Base-by-base conservation (phyloP, 2,797 vertebrate species). In the Denticeps clupeoides region DNA sequence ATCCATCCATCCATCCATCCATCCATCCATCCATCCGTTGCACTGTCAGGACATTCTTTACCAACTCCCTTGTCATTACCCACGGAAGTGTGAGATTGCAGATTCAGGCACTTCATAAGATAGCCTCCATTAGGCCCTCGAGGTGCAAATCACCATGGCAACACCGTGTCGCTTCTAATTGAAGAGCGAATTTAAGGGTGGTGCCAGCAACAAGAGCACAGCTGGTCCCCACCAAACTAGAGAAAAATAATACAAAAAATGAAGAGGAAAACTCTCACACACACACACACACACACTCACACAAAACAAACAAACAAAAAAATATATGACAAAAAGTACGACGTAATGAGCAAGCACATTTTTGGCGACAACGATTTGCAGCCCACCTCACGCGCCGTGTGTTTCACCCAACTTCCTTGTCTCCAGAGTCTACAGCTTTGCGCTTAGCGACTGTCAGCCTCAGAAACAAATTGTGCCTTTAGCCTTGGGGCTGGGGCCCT, bases 391-490 rank as follows among this genome's bases (percentile, higher is more conserved):
- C 11, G 2, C 13, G 11, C 11, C 19, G 13, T 23, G 49, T 24
- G 31, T 10, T 22, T 4, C 16, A 24, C 21, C 41, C 40, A 13
- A n/a, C 2, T 27, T 7, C 10, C 4, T 22, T 13, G 13, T 4
- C 44, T 16, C 44, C 16, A 10, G 15, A 13, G 42, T 7, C 5
- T 25, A 13, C 42, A 21, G 23, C 26, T 21, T 26, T 45, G 15
- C 18, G 21, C 26, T 4, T 29, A 22, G 21, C 33, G 19, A 12
- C 9, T 28, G 46, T 13, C 46, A 26, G 13, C 51, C 45, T 60
- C 47, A 49, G 46, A 58, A 60, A 67, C 38, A 58, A 67, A 67
- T 63, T 50, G 61, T 52, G 32, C 45, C 58, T 63, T 53, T 58
- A 60, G 64, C 64, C 64, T 63, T 63, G 51, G 40, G 40, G 35